These are phyloP conservation scores for Zhuqinia jingwanae DNA, from an alignment of 2,888 invertebrate genomes.

Conservation along the genomic window DNA sequence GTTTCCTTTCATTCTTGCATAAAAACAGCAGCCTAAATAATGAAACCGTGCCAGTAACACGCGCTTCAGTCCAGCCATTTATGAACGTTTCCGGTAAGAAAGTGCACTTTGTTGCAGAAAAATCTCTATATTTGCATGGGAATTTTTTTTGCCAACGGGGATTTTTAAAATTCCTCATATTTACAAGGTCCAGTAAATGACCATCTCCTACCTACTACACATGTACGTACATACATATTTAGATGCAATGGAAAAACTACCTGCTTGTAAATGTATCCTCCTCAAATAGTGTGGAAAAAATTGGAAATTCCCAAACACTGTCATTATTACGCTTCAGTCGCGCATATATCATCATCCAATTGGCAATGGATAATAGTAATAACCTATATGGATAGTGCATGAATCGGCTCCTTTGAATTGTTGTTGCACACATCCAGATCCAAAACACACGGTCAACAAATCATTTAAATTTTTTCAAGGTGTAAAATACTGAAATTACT, in stretches of 20 bases:
- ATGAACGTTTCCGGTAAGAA: slow-evolving; percentile 19
- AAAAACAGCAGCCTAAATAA: slow-evolving; percentile 32
- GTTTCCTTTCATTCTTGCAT: not conserved
- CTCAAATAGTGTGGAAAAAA: too few relatives aligned
- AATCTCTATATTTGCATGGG: not conserved
- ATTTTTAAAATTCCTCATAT: not conserved
- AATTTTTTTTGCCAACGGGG: not conserved
- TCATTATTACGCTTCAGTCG: too few relatives aligned
- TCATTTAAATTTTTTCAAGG: slow-evolving; percentile 38
- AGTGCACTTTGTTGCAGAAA: slow-evolving; percentile 26
- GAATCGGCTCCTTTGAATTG: not conserved
- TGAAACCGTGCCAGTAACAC: slow-evolving; percentile 35
- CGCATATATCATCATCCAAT: too few relatives aligned
- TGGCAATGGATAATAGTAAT: too few relatives aligned
- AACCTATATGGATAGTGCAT: too few relatives aligned
- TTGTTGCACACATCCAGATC: too few relatives aligned
- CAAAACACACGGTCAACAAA: slow-evolving; percentile 1
- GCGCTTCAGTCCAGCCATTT: slow-evolving; percentile 6
- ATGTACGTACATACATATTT: too few relatives aligned
- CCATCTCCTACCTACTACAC: not conserved
- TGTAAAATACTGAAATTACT: slow-evolving; percentile 11
- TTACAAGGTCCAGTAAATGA: not conserved
- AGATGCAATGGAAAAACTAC: too few relatives aligned
- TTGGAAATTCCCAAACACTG: too few relatives aligned
- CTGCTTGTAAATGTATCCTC: too few relatives aligned